Evolutionary conservation across 2,113 vertebrate species (phyloP).

Genomic region (Cnemophilus loriae): DNA sequence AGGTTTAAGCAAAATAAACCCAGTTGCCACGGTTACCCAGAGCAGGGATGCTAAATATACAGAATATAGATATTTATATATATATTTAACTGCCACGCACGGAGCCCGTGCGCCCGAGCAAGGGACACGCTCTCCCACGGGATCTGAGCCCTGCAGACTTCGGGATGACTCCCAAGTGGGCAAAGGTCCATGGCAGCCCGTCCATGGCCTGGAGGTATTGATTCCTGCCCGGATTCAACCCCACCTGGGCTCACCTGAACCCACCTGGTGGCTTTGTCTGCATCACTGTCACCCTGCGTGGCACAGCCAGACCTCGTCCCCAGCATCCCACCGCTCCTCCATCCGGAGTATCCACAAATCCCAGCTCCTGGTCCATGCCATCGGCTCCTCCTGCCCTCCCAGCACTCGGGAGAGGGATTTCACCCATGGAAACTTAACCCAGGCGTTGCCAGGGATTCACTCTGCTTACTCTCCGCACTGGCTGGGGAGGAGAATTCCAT

Average conservation of each 20-base stretch:
- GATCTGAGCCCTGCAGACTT: neutral
- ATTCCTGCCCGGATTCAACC: neutral
- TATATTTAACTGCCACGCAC: neutral
- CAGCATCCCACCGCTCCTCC: neutral
- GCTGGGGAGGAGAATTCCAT: neutral
- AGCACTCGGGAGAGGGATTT: rapidly evolving
- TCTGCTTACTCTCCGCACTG: rapidly evolving
- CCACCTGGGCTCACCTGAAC: neutral
- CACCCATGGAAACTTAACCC: neutral
- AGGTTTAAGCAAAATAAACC: conserved; percentile 45
- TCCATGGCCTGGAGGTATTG: rapidly evolving
- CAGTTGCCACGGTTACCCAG: conserved; percentile 42
- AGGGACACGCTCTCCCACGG: neutral
- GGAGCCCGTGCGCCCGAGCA: neutral
- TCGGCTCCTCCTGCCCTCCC: neutral
- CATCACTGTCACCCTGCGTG: rapidly evolving
- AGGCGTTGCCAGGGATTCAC: neutral
- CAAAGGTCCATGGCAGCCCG: neutral
- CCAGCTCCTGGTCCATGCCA: neutral
- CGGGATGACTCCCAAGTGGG: neutral
- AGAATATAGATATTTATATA: neutral
- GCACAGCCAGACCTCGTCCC: neutral
- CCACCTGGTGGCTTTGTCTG: neutral
- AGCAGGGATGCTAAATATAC: conserved; percentile 32
- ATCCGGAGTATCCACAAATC: rapidly evolving